Evolutionary conservation across 2,113 vertebrate genomes (phyloP).

Genomic region (Formicarius rufipectus): DNA sequence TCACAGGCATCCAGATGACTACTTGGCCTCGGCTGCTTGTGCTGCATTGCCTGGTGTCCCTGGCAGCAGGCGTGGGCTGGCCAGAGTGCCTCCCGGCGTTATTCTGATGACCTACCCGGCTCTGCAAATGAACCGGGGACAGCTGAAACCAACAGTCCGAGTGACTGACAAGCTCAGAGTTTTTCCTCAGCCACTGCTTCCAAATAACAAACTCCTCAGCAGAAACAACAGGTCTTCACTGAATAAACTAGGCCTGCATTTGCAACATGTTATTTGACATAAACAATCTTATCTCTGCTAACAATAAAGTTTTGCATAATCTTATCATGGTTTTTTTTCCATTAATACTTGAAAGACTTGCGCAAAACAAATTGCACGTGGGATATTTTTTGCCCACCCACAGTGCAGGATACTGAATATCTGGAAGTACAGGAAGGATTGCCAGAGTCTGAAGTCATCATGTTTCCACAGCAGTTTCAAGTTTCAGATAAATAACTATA

Average conservation of each 20-base stretch:
- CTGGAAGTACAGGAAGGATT: not conserved
- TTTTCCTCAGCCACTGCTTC: not conserved
- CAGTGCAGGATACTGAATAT: not conserved
- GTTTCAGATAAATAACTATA: conserved; percentile 37
- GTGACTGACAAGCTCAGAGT: not conserved
- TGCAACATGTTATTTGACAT: not conserved
- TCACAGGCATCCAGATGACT: not conserved
- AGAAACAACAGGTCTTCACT: not conserved
- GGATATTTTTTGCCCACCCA: conserved; percentile 6
- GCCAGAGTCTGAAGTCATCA: conserved; percentile 2
- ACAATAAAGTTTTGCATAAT: not conserved
- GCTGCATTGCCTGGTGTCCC: fast-evolving
- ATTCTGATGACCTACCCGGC: conserved; percentile 6
- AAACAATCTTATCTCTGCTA: not conserved
- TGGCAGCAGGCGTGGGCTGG: not conserved
- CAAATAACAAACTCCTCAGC: not conserved
- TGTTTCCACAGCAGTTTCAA: conserved; percentile 44
- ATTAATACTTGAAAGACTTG: not conserved
- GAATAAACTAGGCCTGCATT: not conserved
- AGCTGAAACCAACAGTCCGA: not conserved
- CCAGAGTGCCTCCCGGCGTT: not conserved
- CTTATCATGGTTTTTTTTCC: not conserved
- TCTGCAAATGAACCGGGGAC: not conserved
- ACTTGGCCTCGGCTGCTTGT: not conserved
- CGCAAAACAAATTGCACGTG: not conserved